Conservation (phyloP, 2,113 vertebrate species). For the Crotalus tigris region DNA sequence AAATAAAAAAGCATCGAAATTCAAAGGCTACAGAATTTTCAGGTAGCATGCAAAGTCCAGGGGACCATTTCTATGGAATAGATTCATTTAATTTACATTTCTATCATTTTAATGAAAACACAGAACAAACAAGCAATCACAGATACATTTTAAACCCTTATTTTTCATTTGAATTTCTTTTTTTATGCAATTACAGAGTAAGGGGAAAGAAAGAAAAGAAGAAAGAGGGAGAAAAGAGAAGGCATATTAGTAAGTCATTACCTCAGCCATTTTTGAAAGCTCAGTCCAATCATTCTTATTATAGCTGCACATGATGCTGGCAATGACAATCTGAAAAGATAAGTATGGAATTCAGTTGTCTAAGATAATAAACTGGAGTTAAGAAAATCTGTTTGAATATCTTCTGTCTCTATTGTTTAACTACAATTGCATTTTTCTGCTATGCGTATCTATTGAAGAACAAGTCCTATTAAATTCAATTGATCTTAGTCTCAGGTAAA, state of each 20-base stretch:
- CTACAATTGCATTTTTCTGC: not conserved
- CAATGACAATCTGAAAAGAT: constrained; percentile 82
- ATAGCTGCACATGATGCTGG: constrained; percentile 90
- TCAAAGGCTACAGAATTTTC: constrained; percentile 66
- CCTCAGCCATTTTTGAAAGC: constrained; percentile 87
- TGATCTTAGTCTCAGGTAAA: not conserved
- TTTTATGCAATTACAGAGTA: constrained; percentile 8
- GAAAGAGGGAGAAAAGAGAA: not conserved
- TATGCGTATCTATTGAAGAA: not conserved
- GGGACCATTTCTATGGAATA: constrained; percentile 60
- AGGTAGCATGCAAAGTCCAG: constrained; percentile 63
- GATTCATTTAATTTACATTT: constrained; percentile 68
- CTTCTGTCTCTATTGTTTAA: not conserved
- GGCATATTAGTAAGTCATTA: constrained; percentile 64
- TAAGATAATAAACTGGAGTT: not conserved
- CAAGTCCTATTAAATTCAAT: not conserved
- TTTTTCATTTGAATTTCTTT: constrained; percentile 55
- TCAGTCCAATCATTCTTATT: constrained; percentile 84
- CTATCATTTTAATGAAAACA: constrained; percentile 71
- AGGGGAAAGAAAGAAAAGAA: not conserved
- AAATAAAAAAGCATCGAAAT: constrained; percentile 71
- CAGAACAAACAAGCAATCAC: constrained; percentile 67
- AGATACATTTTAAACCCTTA: constrained; percentile 54
- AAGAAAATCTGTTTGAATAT: not conserved
- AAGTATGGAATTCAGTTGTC: not conserved